Evolutionary conservation across 1,140 invertebrate species (phyloP).

Genomic region (Piezodorus guildinii): DNA sequence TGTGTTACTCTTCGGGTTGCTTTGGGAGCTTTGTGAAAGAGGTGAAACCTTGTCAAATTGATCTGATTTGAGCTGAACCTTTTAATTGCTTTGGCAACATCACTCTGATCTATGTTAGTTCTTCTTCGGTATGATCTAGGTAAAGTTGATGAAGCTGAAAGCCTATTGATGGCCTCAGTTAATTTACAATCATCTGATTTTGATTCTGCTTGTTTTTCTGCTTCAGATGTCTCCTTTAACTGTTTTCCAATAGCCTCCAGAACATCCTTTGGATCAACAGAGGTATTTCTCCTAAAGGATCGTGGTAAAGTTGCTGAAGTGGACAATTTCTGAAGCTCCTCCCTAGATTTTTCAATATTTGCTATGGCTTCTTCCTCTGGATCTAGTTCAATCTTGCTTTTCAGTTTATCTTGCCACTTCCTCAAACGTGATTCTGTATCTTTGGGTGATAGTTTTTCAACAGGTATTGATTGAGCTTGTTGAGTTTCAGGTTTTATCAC

Average conservation of each 20-base stretch:
- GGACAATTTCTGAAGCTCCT: constrained; percentile 36
- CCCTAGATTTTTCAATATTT: constrained; percentile 35
- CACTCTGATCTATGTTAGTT: constrained; percentile 24
- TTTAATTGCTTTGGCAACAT: constrained; percentile 23
- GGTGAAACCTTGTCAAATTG: not conserved
- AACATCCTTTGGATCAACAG: constrained; percentile 25
- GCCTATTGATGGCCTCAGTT: constrained; percentile 3
- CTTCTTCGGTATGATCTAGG: constrained; percentile 24
- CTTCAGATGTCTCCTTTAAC: constrained; percentile 22
- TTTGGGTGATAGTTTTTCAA: constrained; percentile 31
- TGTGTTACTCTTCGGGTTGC: not conserved
- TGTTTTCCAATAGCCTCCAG: constrained; percentile 20
- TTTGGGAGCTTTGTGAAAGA: not conserved
- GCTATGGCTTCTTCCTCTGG: constrained; percentile 33
- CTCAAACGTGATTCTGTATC: constrained; percentile 49
- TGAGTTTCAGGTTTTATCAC: constrained; percentile 39
- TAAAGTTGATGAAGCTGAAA: constrained; percentile 21
- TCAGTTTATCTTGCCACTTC: constrained; percentile 49
- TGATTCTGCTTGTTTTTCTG: not conserved
- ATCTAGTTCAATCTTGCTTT: constrained; percentile 30
- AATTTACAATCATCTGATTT: constrained; percentile 2
- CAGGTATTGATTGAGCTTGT: constrained; percentile 34
- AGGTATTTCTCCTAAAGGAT: constrained; percentile 25
- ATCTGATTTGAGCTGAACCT: constrained; percentile 12
- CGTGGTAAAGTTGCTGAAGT: constrained; percentile 28